Percentiles rank a stretch among this genome's conserved stretches.
phyloP scores from a whole-genome alignment of 2,797 vertebrate species.

The Novumbra hubbsi region DNA sequence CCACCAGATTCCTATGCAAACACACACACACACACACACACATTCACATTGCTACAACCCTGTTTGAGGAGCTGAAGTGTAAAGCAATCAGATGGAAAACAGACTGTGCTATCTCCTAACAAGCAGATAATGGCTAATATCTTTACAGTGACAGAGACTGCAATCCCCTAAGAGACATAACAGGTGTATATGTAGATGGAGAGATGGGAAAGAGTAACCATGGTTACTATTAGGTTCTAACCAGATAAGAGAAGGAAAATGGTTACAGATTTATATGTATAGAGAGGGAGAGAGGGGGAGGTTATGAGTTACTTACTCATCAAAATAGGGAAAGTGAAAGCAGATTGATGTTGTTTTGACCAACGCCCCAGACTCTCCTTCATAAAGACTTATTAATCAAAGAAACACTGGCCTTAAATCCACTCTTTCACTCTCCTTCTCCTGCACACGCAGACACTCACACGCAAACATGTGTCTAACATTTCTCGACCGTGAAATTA shows the following conservation, averaged over 20 bases:
- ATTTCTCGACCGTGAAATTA: neutral
- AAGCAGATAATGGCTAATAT: conserved; percentile 79
- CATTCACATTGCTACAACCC: neutral
- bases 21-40: neutral
- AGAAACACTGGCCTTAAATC: neutral
- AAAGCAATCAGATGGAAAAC: conserved; percentile 66
- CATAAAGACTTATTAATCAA: neutral
- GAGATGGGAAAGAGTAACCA: conserved; percentile 62
- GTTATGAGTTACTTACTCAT: neutral
- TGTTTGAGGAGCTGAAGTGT: conserved; percentile 59
- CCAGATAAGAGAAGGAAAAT: conserved; percentile 44
- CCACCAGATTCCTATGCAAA: neutral
- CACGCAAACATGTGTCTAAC: neutral
- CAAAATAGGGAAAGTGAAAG: neutral
- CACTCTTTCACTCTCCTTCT: neutral
- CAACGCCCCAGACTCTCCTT: neutral
- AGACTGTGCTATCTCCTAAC: conserved; percentile 75
- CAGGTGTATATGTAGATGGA: conserved; percentile 44
- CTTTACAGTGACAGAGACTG: conserved; percentile 64
- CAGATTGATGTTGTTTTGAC: neutral
- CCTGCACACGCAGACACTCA: neutral
- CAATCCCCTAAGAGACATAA: conserved; percentile 62
- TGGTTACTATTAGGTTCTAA: conserved; percentile 66
- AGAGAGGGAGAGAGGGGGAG: neutral
- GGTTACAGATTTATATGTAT: conserved; percentile 10